Base-by-base conservation (phyloP, 2,113 vertebrate species). In the Salvelinus sp. region DNA sequence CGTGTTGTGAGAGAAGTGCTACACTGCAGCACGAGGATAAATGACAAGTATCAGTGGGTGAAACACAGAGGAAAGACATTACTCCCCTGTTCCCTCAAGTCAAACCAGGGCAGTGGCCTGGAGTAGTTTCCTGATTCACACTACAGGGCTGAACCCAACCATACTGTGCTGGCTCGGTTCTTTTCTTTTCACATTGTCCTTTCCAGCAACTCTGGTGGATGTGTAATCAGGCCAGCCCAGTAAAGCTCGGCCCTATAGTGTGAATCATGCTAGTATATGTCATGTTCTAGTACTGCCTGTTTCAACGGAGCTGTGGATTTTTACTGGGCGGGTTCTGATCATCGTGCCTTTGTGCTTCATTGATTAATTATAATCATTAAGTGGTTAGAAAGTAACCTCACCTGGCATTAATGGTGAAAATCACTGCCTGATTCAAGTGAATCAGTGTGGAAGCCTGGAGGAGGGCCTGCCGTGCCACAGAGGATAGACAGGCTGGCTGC, bases 361-460 rank as follows among this genome's bases (percentile, higher is more conserved):
- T 91, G 90, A 92, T 91, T 85, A 88, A 91, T 91, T 80, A 83
- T 66, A 69, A 71, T 91, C 85, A 84, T 91, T 91, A 89, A 10
- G 76, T 60, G 30, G 85, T 85, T 87, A 82, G 86, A 88, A 88
- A 90, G 91, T 89, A 87, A 82, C 9, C 38, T 44, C 38, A 44
- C 82, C 87, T 86, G 86, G 84, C 83, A 88, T 80, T 76, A 83
- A 71, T 79, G 85, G 79, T 62, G 84, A 77, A 85, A 85, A 75
- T 83, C 78, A 76, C 30, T 12, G 28, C 75, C 82, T 88, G 88
- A 90, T 87, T 87, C 76, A 82, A 87, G 90, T 88, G 33, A 89
- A 92, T 92, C 86, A 83, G 82, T 76, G 78, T 76, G 67, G 64
- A 83, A 44, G 38, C 38, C 72, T 71, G 77, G 74, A 83, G 79